These are phyloP conservation scores for Elephantulus edwardii DNA, from an alignment of 2,113 vertebrate genomes.

Conservation along the genomic window DNA sequence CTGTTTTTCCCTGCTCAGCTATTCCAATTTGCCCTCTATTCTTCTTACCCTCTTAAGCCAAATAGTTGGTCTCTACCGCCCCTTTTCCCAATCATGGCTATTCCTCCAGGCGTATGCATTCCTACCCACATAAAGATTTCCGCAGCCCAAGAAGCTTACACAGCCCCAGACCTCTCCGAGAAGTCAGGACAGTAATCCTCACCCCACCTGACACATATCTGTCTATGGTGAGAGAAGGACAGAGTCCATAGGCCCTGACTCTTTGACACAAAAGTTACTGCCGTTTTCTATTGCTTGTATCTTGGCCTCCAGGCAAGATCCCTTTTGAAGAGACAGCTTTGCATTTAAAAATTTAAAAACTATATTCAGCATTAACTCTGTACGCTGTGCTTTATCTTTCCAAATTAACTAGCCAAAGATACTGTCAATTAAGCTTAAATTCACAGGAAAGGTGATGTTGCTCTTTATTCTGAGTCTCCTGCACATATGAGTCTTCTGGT, in stretches of 20 bases:
- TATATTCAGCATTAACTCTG: not conserved
- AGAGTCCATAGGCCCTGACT: not conserved
- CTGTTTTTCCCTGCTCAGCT: not conserved
- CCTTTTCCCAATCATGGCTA: not conserved
- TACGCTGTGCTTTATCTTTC: conserved; percentile 33
- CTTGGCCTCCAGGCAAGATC: conserved; percentile 43
- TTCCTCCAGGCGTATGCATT: not conserved
- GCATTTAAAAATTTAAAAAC: conserved; percentile 44
- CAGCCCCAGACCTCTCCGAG: not conserved
- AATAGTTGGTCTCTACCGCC: not conserved
- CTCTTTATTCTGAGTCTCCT: conserved; percentile 4
- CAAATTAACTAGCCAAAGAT: conserved; percentile 19
- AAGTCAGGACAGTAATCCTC: too few species aligned
- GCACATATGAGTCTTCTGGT: not conserved
- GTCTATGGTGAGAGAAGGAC: not conserved
- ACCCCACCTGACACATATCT: not conserved
- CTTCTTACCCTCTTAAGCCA: not conserved
- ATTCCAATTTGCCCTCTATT: not conserved
- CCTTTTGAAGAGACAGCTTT: not conserved
- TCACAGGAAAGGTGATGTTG: conserved; percentile 14
- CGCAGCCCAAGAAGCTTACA: not conserved
- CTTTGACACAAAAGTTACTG: not conserved
- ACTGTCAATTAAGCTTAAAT: conserved; percentile 19
- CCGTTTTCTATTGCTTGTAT: not conserved
- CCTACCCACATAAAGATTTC: not conserved